phyloP scores from a whole-genome alignment of 53 echinoderm and acorn worm genomes.

The Echinometra lucunter region DNA sequence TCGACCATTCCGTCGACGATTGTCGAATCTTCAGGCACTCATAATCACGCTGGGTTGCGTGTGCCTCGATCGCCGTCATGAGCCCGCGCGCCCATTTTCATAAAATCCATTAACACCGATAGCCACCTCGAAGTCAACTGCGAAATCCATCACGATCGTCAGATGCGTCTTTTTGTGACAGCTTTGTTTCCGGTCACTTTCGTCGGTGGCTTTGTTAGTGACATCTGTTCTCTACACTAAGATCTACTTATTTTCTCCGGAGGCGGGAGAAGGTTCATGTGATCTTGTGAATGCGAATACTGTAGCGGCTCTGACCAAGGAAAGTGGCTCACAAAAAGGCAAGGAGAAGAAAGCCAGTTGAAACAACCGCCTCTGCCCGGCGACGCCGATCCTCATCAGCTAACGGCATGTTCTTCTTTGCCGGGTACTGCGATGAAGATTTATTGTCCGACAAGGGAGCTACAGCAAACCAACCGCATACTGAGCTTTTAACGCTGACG shows the following conservation, averaged over 20 bases:
- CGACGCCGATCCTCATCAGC: background rate
- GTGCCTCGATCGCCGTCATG: background rate
- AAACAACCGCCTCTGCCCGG: background rate
- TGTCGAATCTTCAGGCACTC: background rate
- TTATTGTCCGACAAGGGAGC: background rate
- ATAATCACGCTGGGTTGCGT: background rate
- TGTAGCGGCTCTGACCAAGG: background rate
- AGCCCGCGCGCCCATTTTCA: constrained; percentile 1
- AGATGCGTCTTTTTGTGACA: background rate
- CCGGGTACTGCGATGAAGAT: background rate
- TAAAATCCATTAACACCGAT: background rate
- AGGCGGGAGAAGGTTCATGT: background rate
- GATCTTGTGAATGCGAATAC: background rate
- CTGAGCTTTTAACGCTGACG: background rate
- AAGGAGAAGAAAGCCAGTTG: background rate
- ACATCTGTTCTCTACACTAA: background rate
- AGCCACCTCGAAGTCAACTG: background rate
- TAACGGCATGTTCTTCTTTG: background rate
- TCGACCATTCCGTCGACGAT: constrained; percentile 11
- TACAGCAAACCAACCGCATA: background rate
- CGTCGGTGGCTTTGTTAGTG: background rate
- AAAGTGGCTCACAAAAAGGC: no score
- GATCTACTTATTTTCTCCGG: background rate
- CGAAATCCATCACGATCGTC: background rate
- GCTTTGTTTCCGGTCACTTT: background rate